Base-by-base conservation (phyloP, 2,113 vertebrate genomes). In the Puffinus mauretanicus region DNA sequence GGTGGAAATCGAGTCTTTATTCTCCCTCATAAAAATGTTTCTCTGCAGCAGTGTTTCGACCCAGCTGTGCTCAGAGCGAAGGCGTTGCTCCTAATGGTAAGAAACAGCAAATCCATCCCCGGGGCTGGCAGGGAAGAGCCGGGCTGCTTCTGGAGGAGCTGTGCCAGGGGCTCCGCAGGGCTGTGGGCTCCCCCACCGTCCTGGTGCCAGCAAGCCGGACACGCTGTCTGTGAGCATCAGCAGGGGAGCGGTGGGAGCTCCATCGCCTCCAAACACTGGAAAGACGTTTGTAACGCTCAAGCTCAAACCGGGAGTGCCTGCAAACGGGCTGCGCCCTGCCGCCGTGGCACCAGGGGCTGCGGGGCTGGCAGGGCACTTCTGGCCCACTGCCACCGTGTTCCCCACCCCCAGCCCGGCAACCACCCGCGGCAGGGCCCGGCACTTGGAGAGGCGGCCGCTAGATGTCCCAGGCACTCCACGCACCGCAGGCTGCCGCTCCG, bases 1-100 rank as follows among this genome's bases (percentile, higher is more conserved):
- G 95, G 88, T 88, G 87, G 96, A 97, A 97, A 97, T 96, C 44
- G 91, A 82, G 97, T 94, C 96, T 95, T 97, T 95, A 93, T 94
- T 98, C 96, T 97, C 40, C 14, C 79, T 64, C 94, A 97, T 93
- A 96, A 93, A 98, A 97, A 93, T 42, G 86, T 95, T 95, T 97
- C 89, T 97, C 88, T 81, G 94, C 85, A 29, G 95, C 92, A 87
- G 83, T 54, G 77, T 90, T 91, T 91, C 44, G 13, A 89, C 81
- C 81, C 54, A 92, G 94, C 81, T 92, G 26, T 18, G 93, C 93
- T 96, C 92, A 88, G 88, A 96, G 76, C 92, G 70, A 90, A 97
- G 62, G 89, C 54, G 9, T 71, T 36, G 11, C 65, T 88, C 86
- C 96, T 96, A 82, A 97, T 38, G 67, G 76, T 20, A 30, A 86